Evolutionary conservation across 2,113 vertebrate species (phyloP).

Genomic region (Sphyrna mokarran): DNA sequence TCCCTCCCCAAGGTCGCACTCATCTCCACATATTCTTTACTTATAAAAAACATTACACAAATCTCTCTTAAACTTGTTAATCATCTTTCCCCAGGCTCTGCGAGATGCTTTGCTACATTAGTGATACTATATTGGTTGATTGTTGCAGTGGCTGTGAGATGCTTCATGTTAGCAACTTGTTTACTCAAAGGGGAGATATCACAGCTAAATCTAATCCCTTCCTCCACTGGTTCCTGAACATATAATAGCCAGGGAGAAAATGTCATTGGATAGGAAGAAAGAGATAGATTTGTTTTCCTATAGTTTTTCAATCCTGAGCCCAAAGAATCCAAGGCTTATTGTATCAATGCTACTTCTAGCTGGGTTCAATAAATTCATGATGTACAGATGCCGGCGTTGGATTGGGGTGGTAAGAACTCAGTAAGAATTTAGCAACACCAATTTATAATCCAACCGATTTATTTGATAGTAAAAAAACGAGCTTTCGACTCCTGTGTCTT

Average conservation of each 20-base stretch:
- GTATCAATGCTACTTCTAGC: neutral
- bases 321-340: neutral
- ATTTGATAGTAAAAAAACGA: too few relatives aligned
- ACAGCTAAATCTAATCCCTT: neutral
- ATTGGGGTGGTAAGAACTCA: too few relatives aligned
- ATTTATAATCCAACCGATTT: too few relatives aligned
- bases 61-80: neutral
- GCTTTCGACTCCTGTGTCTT: too few relatives aligned
- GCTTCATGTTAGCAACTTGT: neutral
- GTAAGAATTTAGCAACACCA: too few relatives aligned
- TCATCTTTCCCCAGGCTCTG: neutral
- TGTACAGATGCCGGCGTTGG: too few relatives aligned
- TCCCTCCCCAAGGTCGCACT: neutral
- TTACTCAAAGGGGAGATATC: neutral
- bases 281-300: neutral
- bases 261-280: neutral
- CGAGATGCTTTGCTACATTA: neutral
- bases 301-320: neutral
- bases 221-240: neutral
- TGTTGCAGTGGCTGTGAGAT: neutral
- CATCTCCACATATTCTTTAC: neutral
- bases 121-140: neutral
- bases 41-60: neutral
- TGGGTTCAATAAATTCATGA: neutral
- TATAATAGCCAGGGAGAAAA: neutral